Evolutionary conservation across 2,888 invertebrate genomes (phyloP).

Genomic region (Rhamphomyia laevipes): DNA sequence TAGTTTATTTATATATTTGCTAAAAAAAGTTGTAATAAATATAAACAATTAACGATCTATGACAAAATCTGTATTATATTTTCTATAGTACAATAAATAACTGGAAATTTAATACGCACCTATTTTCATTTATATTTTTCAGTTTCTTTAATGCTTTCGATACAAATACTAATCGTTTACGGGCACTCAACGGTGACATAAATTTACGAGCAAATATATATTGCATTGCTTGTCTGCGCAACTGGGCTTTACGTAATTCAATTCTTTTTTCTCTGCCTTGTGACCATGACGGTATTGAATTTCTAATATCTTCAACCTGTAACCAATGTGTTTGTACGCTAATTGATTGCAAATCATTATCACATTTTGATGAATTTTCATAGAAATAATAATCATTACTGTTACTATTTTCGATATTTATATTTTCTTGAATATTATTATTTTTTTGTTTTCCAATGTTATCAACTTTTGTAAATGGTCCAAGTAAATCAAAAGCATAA

Average conservation of each 20-base stretch:
- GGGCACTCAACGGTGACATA: constrained; percentile 26
- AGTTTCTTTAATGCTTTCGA: constrained; percentile 30
- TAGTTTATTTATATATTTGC: too few species aligned
- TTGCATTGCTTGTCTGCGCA: constrained; percentile 33
- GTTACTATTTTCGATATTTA: too few species aligned
- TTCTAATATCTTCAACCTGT: constrained; percentile 18
- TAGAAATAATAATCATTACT: neutral
- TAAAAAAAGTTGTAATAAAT: too few species aligned
- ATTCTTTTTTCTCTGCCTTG: constrained; percentile 33
- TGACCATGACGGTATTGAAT: constrained; percentile 14
- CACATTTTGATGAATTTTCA: constrained; percentile 4
- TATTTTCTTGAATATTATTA: too few species aligned
- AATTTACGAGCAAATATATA: constrained; percentile 28
- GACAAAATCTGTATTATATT: neutral
- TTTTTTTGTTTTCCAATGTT: too few species aligned
- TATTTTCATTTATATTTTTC: constrained; percentile 23
- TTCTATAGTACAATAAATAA: too few species aligned
- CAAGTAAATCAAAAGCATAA: constrained; percentile 37
- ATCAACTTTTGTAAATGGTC: constrained; percentile 10
- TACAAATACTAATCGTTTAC: constrained; percentile 29
- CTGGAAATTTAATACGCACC: constrained; percentile 19
- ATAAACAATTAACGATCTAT: neutral
- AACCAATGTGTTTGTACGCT: constrained; percentile 32
- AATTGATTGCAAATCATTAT: constrained; percentile 21
- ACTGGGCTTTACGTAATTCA: constrained; percentile 26